Percentiles rank a stretch among this genome's conserved stretches.
Conservation (phyloP, 2,113 vertebrate genomes). For the Theristicus caerulescens region DNA sequence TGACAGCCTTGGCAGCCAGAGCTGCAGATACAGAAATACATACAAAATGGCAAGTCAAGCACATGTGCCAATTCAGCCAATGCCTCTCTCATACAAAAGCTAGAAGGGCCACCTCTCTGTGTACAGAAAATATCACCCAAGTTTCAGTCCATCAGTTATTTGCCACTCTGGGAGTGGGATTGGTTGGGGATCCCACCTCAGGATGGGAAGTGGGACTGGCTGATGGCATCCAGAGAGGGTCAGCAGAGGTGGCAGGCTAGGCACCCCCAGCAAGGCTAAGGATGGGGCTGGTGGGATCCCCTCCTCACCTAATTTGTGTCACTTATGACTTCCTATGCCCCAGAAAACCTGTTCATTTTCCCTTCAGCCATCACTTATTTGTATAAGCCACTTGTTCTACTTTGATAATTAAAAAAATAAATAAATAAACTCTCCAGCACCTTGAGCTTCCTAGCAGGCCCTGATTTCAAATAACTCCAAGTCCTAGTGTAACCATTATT, state of each 20-base stretch:
- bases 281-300: neutral
- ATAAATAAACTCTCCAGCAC: neutral
- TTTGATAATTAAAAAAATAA: neutral
- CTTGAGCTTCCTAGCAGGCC: neutral
- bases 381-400: neutral
- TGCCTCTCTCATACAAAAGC: neutral
- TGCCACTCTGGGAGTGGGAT: too few relatives aligned
- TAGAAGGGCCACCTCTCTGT: neutral
- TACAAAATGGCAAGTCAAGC: neutral
- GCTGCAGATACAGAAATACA: neutral
- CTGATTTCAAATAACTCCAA: neutral
- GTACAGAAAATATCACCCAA: neutral
- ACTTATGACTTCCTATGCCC: neutral
- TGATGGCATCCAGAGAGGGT: neutral
- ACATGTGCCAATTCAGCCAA: neutral
- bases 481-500: neutral
- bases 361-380: neutral
- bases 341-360: neutral
- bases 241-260: neutral
- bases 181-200: too few relatives aligned
- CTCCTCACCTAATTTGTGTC: neutral
- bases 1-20: neutral
- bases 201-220: neutral
- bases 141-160: too few relatives aligned
- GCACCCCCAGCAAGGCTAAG: neutral